Conservation (phyloP, 2,888 invertebrate genomes). For the Antheraea assamensis region DNA sequence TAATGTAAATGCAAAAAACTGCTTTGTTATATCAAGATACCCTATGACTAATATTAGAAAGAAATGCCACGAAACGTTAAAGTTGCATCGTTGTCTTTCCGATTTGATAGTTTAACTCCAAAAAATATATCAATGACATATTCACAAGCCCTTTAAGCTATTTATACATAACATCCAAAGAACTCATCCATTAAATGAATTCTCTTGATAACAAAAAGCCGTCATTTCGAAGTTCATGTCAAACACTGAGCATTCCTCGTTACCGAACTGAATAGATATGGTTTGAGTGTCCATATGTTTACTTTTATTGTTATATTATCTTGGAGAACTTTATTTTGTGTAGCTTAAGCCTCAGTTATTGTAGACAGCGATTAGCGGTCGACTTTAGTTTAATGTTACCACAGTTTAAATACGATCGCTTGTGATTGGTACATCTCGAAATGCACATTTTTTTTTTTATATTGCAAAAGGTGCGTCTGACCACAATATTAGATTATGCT, state of each 20-base stretch:
- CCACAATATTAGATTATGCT: no score
- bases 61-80: not conserved
- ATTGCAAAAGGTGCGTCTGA: no score
- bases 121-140: not conserved
- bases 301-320: slow-evolving; percentile 23
- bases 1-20: no score
- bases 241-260: slow-evolving; percentile 14
- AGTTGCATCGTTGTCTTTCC: not conserved
- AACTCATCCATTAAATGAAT: slow-evolving; percentile 1
- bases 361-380: not conserved
- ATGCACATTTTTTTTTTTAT: no score
- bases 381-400: not conserved
- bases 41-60: no score
- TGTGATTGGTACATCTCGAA: no score
- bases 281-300: slow-evolving; percentile 22
- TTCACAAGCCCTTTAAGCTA: not conserved
- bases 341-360: not conserved
- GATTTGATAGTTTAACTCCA: not conserved
- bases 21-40: no score
- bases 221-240: slow-evolving; percentile 7
- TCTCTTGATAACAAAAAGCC: not conserved
- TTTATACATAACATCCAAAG: not conserved
- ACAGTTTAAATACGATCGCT: not conserved
- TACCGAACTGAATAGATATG: slow-evolving; percentile 27
- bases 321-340: slow-evolving; percentile 6